Percentiles rank a stretch among this genome's conserved stretches.
phyloP scores from a whole-genome alignment of 1,140 invertebrate species.

The Battus philenor region DNA sequence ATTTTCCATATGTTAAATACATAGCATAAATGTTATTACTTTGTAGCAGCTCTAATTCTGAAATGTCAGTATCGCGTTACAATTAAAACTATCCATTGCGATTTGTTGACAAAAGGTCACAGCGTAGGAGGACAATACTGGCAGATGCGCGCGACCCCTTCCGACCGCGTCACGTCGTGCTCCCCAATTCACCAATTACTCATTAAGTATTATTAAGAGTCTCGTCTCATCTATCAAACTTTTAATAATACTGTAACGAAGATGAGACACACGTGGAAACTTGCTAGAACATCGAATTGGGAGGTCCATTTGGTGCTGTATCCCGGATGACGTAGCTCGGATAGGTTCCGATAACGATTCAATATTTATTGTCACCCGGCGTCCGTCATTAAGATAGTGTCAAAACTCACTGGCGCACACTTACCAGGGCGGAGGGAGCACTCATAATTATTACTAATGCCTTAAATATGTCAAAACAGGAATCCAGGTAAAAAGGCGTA shows the following conservation, averaged over 20 bases:
- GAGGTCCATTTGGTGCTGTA: conserved; percentile 56
- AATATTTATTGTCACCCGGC: conserved; percentile 72
- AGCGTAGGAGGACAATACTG: conserved; percentile 58
- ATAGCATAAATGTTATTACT: no score
- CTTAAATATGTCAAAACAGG: conserved; percentile 76
- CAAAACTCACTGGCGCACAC: conserved; percentile 68
- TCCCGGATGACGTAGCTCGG: conserved; percentile 41
- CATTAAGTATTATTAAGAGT: no score
- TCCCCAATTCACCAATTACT: conserved; percentile 51
- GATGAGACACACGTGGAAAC: not conserved
- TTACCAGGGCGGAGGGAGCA: conserved; percentile 50
- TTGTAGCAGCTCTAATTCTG: no score
- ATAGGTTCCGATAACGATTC: conserved; percentile 65
- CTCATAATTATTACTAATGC: conserved; percentile 76
- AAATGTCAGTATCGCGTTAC: conserved; percentile 58
- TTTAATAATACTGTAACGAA: not conserved
- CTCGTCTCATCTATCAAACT: conserved; percentile 20
- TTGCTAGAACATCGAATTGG: conserved; percentile 37
- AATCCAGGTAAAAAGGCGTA: conserved; percentile 75
- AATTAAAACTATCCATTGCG: conserved; percentile 61
- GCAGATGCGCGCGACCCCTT: conserved; percentile 63
- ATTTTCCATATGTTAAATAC: no score
- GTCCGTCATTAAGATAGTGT: conserved; percentile 75
- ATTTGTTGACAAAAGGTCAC: conserved; percentile 47
- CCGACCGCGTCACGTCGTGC: conserved; percentile 45